Evolutionary conservation across 2,797 vertebrate genomes (phyloP).

Genomic region (Melopsittacus undulatus): DNA sequence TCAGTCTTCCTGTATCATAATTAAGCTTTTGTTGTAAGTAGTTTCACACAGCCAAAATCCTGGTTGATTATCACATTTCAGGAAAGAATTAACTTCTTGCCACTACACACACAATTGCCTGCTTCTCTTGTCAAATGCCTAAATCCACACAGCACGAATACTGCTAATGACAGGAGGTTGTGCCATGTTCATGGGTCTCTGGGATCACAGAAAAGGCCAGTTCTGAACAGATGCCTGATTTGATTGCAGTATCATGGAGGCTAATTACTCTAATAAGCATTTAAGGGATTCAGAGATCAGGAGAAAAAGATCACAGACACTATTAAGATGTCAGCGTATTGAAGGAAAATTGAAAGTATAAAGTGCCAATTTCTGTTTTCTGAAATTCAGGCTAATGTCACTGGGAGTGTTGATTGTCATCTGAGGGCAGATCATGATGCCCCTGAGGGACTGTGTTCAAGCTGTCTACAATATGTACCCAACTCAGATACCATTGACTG

Average conservation of each 20-base stretch:
- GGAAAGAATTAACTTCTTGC: conserved; percentile 12
- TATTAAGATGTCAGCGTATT: conserved; percentile 37
- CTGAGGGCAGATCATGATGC: not conserved
- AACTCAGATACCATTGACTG: not conserved
- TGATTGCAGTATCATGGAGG: conserved; percentile 37
- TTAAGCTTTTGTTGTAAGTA: not conserved
- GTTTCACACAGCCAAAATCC: not conserved
- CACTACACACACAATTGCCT: not conserved
- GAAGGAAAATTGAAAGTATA: conserved; percentile 23
- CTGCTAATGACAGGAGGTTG: not conserved
- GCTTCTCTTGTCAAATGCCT: not conserved
- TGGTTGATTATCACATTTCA: not conserved
- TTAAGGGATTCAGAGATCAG: conserved; percentile 12
- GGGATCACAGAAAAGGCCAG: conserved; percentile 29
- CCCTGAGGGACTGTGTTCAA: not conserved
- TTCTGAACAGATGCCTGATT: conserved; percentile 12
- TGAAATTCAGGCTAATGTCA: not conserved
- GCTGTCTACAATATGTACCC: not conserved
- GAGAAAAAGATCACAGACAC: conserved; percentile 26
- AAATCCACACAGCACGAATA: not conserved
- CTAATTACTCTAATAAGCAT: conserved; percentile 50
- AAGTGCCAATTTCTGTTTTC: conserved; percentile 23
- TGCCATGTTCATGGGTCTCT: not conserved
- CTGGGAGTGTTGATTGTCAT: not conserved
- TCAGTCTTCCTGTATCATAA: not conserved